Base-by-base conservation (phyloP, 2,797 vertebrate species). In the Gymnopithys bicolor region DNA sequence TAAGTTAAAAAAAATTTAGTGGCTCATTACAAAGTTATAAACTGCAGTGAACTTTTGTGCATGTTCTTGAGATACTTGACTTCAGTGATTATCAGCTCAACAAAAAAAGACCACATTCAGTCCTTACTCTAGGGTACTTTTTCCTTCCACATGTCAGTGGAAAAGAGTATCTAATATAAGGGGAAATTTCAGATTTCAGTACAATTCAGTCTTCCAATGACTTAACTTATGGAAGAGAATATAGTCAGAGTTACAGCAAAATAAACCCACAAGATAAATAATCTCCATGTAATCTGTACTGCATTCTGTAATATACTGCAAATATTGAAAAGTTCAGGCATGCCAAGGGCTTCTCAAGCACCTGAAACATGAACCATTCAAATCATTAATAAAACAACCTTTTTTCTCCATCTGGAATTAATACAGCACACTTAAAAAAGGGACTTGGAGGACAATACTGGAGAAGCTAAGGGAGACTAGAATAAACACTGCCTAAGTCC, bases 11-110 rank as follows among this genome's bases (percentile, higher is more conserved):
- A 89, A 89, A 82, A 19, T 49, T 67, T 76, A 84, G 48, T 46
- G 24, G 49, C 46, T 96, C 76, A 93, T 94, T 84, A 92, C 52
- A 71, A 92, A 91, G 53, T 80, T 89, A 77, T 46, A 88, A 90
- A 70, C 45, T 24, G 51, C 56, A 60, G 55, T 62, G 74, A 84
- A 87, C 45, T 94, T 86, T 25, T 19, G 62, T 56, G 27, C 48
- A 68, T 30, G 49, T 25, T 84, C 85, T 81, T 73, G 77, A 86
- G 83, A 35, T 63, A 60, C 41, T 75, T 88, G 85, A 79, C 51
- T 91, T 71, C 1, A 69, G 52, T 27, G 27, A 86, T 81, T 68
- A 89, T 39, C 59, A 46, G 21, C 70, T 89, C 78, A 67, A 87
- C 43, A 73, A 73, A 90, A n/a, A 35, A 88, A 92, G 13, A 52